These are phyloP conservation scores for Spinus olivaceus DNA, from an alignment of 2,797 vertebrate species.

Conservation along the genomic window DNA sequence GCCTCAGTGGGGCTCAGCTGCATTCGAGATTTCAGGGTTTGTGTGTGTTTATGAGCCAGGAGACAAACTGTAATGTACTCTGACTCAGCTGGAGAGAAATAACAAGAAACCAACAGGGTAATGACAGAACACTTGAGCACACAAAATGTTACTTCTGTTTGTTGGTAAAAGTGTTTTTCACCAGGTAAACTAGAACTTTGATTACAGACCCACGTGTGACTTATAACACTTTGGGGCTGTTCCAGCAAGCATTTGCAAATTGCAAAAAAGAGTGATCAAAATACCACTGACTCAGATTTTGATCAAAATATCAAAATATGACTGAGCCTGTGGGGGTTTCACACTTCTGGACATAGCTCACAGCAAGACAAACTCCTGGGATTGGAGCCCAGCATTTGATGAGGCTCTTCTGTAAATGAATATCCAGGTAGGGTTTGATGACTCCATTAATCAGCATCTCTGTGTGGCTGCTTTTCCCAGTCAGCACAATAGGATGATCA, in stretches of 20 bases:
- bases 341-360: not conserved
- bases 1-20: not conserved
- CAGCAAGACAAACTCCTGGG: rapidly evolving
- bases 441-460: not conserved
- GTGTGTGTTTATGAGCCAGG: not conserved
- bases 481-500: not conserved
- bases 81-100: not conserved
- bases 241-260: not conserved
- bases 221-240: rapidly evolving
- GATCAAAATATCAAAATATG: not conserved
- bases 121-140: not conserved
- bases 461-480: too few relatives aligned
- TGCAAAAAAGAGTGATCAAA: not conserved
- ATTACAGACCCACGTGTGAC: not conserved
- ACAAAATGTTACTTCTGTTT: not conserved
- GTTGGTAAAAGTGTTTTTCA: not conserved
- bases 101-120: not conserved
- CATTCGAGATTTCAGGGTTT: too few relatives aligned
- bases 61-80: not conserved
- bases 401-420: not conserved
- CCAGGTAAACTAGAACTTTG: not conserved
- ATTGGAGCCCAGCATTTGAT: not conserved
- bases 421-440: not conserved
- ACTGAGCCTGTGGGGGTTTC: not conserved
- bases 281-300: not conserved